Evolutionary conservation across 2,113 vertebrate species (phyloP), one percentile per base, ranked within the genome.

Genomic region (Lophochroa leadbeateri): DNA sequence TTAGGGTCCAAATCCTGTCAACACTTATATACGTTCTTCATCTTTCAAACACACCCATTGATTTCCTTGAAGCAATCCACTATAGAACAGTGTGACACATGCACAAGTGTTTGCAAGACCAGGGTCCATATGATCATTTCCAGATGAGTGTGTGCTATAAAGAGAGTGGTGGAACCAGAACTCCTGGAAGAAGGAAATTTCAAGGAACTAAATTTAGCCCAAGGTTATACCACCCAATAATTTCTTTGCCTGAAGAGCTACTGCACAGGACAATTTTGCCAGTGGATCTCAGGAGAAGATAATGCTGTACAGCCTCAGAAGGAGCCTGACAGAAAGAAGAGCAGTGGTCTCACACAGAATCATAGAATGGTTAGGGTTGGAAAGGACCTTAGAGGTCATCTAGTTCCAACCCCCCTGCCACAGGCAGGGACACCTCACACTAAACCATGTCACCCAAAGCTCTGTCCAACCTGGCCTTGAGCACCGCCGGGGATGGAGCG

Each of bases 21-120:
- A 69, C 46, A 44, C 29, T 75, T 75, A 37, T 33, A 64, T 35
- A 65, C 55, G 3, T 55, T 71, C 71, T 81, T 85, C 85, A 58
- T 90, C 87, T 96, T 88, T 89, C 46, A 74, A 74, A 85, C 50
- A 80, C 67, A 75, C 17, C 13, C 65, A 61, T 19, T 43, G 70
- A 79, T 76, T 80, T 91, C n/a, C 64, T 84, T 80, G 41, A 80
- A 86, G 44, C 37, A 61, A 50, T 37, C 37, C 41, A 17, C 47
- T 79, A 18, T 29, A 44, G 17, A 17, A 41, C 21, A 61, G 47
- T 27, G 23, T 24, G 92, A 49, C 9, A 58, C 23, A 53, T 6
- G 9, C 12, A 4, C 8, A 68, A 68, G 27, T 13, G 4, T 90
- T 96, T 80, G 31, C 46, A 82, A 29, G 29, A 82, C 11, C 2